Percentiles rank a stretch among this genome's conserved stretches.
phyloP scores from a whole-genome alignment of 2,888 invertebrate genomes.

The Pediacus dermestoides region DNA sequence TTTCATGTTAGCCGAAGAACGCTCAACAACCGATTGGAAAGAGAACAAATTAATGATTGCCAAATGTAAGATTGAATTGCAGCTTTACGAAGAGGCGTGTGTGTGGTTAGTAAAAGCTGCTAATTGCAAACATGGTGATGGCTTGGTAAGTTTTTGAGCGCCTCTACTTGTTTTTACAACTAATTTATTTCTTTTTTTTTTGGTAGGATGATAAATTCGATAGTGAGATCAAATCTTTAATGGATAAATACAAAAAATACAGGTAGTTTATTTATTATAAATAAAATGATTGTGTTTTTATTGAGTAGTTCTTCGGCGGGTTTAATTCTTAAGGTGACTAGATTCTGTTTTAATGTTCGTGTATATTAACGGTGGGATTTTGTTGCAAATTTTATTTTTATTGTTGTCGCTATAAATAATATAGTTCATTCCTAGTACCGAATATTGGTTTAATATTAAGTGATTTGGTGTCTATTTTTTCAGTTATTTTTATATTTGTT shows the following conservation, averaged over 20 bases:
- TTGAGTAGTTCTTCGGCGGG: too few relatives aligned
- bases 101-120: constrained; percentile 50
- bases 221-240: constrained; percentile 37
- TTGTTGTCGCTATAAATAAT: too few relatives aligned
- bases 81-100: constrained; percentile 52
- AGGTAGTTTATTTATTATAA: constrained; percentile 34
- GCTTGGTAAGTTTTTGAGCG: constrained; percentile 26
- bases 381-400: too few relatives aligned
- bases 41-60: constrained; percentile 58
- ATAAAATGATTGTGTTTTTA: too few relatives aligned
- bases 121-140: constrained; percentile 22
- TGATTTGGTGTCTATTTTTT: too few relatives aligned
- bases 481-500: too few relatives aligned
- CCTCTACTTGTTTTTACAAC: constrained; percentile 1
- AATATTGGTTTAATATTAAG: too few relatives aligned
- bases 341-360: too few relatives aligned
- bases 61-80: constrained; percentile 55
- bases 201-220: constrained; percentile 40
- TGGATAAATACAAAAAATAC: constrained; percentile 40
- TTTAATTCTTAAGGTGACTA: too few relatives aligned
- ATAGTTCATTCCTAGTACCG: too few relatives aligned
- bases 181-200: constrained; percentile 16
- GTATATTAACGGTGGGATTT: too few relatives aligned
- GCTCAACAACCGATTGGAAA: constrained; percentile 54
- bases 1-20: constrained; percentile 55